Base-by-base conservation (phyloP, 2,888 invertebrate genomes). In the Phrixothrix hirtus region DNA sequence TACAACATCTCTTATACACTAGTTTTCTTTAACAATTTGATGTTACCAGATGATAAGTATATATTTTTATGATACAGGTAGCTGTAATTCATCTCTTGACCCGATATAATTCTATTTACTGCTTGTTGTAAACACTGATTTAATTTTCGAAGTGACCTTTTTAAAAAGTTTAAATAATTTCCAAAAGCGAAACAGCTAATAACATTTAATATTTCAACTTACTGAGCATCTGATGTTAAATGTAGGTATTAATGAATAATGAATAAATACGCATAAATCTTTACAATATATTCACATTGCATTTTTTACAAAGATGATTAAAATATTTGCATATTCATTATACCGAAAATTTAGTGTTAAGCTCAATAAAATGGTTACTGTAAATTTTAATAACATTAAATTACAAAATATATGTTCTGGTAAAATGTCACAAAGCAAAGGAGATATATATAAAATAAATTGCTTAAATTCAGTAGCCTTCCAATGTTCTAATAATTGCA, bases 141-240 rank as follows among this genome's bases (percentile, higher is more conserved):
- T 46, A 53, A 50, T 10, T 31, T 37, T 11, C 49, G 45, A 15
- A 58, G 14, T 29, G 50, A 21, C 15, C 27, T 26, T 54, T 58
- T 58, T 35, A 57, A 15, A 13, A 32, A 29, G 10, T 57, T 57
- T 45, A 71, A 45, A 29, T 57, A 60, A 38, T 66, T 71, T 58
- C 72, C 69, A 64, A 67, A 72, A n/a, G 6, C 59, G 57, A 56
- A 70, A 73, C 3, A 63, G 59, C n/a, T n/a, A n/a, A n/a, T n/a
- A n/a, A n/a, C n/a, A n/a, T n/a, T n/a, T n/a, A n/a, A n/a, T n/a
- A n/a, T n/a, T 21, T 65, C 66, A 41, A 64, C 63, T 14, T 55
- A 49, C 2, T 7, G 1, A 3, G 31, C 31, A 31, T 31, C 31
- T 4, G 9, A 2, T 2, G 9, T 2, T 5, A 27, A 9, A 9